Percentiles rank a stretch among this genome's conserved stretches.
Evolutionary conservation across 2,888 invertebrate species (phyloP).

Genomic region (Anticlea derivata): DNA sequence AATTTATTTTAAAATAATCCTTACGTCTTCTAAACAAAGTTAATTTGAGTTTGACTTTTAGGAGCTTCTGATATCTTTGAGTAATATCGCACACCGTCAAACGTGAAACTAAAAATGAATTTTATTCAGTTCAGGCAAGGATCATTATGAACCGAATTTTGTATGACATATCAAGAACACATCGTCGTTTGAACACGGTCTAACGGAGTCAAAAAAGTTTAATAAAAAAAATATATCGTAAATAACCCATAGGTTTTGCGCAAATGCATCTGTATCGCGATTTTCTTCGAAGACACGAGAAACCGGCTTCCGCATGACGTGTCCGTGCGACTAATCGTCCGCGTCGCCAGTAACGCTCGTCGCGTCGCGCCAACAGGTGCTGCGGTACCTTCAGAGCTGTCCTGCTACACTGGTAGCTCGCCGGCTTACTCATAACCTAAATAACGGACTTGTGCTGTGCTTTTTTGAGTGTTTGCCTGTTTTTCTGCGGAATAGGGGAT

Average conservation of each 20-base stretch:
- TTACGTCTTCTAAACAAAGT: too few relatives aligned
- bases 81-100: too few relatives aligned
- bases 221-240: too few relatives aligned
- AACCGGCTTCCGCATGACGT: slow-evolving; percentile 82
- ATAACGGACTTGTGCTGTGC: slow-evolving; percentile 53
- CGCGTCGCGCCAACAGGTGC: slow-evolving; percentile 78
- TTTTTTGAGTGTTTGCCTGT: slow-evolving; percentile 41
- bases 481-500: slow-evolving; percentile 1
- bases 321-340: slow-evolving; percentile 71
- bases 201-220: too few relatives aligned
- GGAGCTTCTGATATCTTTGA: too few relatives aligned
- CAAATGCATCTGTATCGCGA: slow-evolving; percentile 60
- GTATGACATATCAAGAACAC: too few relatives aligned
- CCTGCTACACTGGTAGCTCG: slow-evolving; percentile 58
- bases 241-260: slow-evolving; percentile 37
- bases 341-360: slow-evolving; percentile 74
- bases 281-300: slow-evolving; percentile 69
- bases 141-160: too few relatives aligned
- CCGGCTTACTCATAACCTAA: slow-evolving; percentile 46
- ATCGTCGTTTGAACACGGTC: too few relatives aligned
- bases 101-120: too few relatives aligned
- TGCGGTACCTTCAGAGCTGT: slow-evolving; percentile 54
- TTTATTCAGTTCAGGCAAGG: too few relatives aligned
- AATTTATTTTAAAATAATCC: neutral
- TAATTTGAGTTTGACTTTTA: too few relatives aligned